Percentiles rank a stretch among this genome's conserved stretches.
phyloP scores from a whole-genome alignment of 1,140 invertebrate genomes.

The Brachionus plicatilis region DNA sequence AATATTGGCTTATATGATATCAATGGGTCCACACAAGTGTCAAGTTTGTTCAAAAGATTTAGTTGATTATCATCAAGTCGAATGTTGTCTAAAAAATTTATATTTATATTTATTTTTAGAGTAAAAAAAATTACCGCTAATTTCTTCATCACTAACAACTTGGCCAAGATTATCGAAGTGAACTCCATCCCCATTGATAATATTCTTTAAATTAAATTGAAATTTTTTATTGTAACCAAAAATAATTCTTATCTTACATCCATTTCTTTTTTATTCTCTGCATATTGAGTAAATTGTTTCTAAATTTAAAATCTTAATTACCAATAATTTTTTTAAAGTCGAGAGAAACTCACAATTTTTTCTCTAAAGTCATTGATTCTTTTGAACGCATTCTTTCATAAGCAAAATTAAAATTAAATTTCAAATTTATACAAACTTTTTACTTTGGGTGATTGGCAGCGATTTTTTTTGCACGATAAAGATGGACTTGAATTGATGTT shows the following conservation, averaged over 20 bases:
- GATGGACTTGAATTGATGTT: neutral
- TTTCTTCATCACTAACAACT: neutral
- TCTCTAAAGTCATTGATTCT: neutral
- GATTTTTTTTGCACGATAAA: neutral
- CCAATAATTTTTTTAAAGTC: no score
- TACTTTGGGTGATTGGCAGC: neutral
- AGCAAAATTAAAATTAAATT: neutral
- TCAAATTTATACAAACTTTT: neutral
- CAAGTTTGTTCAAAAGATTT: neutral
- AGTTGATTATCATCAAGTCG: neutral
- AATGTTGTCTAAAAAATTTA: neutral
- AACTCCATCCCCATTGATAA: neutral
- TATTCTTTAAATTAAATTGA: neutral
- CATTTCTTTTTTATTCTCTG: conserved; percentile 1
- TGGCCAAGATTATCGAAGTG: neutral
- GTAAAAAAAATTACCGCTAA: neutral
- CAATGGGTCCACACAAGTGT: neutral
- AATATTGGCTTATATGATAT: neutral
- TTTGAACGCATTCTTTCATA: neutral
- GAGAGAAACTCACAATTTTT: neutral
- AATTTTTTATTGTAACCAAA: neutral
- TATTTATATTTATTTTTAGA: neutral
- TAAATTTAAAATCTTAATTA: neutral
- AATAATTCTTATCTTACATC: neutral
- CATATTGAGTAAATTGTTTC: conserved; percentile 9